Percentiles rank a stretch among this genome's conserved stretches.
phyloP scores from a whole-genome alignment of 1,140 invertebrate species.

The Olivierus martensii region DNA sequence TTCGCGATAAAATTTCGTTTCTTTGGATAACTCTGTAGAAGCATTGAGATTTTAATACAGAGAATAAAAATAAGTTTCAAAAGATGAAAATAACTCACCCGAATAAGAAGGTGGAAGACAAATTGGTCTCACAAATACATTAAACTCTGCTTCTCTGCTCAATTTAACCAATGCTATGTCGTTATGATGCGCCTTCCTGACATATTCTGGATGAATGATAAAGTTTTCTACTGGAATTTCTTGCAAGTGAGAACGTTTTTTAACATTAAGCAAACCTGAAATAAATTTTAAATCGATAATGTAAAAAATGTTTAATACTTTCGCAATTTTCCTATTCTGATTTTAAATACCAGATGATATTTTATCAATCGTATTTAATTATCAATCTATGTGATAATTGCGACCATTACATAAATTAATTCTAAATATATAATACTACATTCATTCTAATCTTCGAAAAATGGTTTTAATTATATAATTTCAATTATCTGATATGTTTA shows the following conservation, averaged over 20 bases:
- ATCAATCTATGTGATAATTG: too few relatives aligned
- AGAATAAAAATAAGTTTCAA: background rate
- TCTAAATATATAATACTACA: too few relatives aligned
- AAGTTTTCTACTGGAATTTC: slow-evolving; percentile 56
- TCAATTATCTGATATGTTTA: too few relatives aligned
- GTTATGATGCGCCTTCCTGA: slow-evolving; percentile 40
- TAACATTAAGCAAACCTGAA: slow-evolving; percentile 8
- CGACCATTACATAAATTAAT: too few relatives aligned
- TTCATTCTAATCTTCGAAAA: too few relatives aligned
- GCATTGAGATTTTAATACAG: background rate
- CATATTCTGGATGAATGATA: slow-evolving; percentile 50
- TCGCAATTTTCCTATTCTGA: too few relatives aligned
- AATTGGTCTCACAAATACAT: slow-evolving; percentile 19
- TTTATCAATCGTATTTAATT: too few relatives aligned
- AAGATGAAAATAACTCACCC: slow-evolving; percentile 12
- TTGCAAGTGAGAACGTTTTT: slow-evolving; percentile 9
- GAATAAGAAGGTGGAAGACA: slow-evolving; percentile 27
- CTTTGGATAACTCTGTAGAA: background rate
- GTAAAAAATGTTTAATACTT: too few relatives aligned
- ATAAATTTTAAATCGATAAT: background rate
- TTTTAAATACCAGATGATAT: too few relatives aligned
- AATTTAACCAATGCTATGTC: slow-evolving; percentile 61
- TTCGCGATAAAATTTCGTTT: slow-evolving; percentile 9
- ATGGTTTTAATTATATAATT: too few relatives aligned
- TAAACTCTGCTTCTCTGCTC: slow-evolving; percentile 42